Conservation (phyloP, 2,888 invertebrate genomes). For the Dasysyrphus albostriatus region DNA sequence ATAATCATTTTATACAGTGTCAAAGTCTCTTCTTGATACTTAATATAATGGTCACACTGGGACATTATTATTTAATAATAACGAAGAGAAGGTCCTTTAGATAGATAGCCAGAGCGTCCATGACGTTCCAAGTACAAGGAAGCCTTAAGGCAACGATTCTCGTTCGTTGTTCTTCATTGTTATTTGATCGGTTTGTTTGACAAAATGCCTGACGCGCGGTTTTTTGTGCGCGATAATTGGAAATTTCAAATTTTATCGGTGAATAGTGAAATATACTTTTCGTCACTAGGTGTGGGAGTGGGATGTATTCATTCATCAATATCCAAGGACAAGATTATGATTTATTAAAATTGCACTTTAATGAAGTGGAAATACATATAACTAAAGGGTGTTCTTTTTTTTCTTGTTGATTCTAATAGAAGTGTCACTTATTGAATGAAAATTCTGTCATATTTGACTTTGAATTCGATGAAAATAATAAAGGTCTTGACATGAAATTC, state of each 20-base stretch:
- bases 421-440: neutral
- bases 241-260: neutral
- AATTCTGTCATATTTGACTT: too few species aligned
- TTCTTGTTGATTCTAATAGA: neutral
- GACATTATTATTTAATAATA: neutral
- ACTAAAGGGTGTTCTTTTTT: neutral
- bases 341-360: neutral
- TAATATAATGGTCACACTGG: neutral
- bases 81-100: neutral
- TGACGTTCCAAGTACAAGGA: neutral
- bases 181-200: slow-evolving; percentile 16
- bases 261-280: neutral
- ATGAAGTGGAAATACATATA: neutral
- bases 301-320: neutral
- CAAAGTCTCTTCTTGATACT: neutral
- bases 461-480: too few species aligned
- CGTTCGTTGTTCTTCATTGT: slow-evolving; percentile 11
- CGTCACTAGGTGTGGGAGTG: neutral
- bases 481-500: too few species aligned
- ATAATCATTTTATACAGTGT: slow-evolving; percentile 22
- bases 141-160: neutral
- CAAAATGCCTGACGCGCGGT: slow-evolving; percentile 7
- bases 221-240: slow-evolving; percentile 1
- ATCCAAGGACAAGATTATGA: slow-evolving; percentile 3
- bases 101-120: neutral